Conservation (phyloP, 1,140 invertebrate genomes). For the Reticulitermes speratus region DNA sequence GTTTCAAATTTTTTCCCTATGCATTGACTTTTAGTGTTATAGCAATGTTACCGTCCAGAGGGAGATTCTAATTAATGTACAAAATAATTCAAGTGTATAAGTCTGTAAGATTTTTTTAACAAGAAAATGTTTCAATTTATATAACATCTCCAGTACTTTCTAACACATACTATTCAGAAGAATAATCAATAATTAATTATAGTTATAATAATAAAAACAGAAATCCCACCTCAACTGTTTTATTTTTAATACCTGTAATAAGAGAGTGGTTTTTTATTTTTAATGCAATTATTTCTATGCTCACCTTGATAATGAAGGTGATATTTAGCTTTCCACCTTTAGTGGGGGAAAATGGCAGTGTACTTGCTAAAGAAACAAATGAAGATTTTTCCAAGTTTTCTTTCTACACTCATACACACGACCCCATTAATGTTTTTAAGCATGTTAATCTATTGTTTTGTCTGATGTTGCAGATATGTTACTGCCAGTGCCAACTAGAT, state of each 20-base stretch:
- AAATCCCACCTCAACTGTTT: constrained; percentile 32
- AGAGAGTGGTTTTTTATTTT: constrained; percentile 20
- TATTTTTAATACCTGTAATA: constrained; percentile 32
- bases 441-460: constrained; percentile 7
- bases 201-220: constrained; percentile 32
- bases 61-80: neutral
- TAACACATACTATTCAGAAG: constrained; percentile 34
- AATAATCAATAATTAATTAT: constrained; percentile 23
- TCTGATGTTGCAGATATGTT: constrained; percentile 1
- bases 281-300: constrained; percentile 27
- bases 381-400: constrained; percentile 23
- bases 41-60: neutral
- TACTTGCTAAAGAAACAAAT: constrained; percentile 35
- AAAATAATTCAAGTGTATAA: neutral
- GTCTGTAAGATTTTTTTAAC: constrained; percentile 25
- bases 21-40: neutral
- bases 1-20: neutral
- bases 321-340: constrained; percentile 30
- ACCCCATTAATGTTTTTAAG: constrained; percentile 23
- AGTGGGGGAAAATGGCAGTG: constrained; percentile 33
- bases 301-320: constrained; percentile 25
- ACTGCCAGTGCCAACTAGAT: neutral
- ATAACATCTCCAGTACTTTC: constrained; percentile 30
- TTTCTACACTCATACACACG: constrained; percentile 33
- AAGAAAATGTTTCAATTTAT: constrained; percentile 31